Evolutionary conservation across 2,113 vertebrate genomes (phyloP), one percentile per base, ranked within the genome.

Genomic region (Tupaia tana): DNA sequence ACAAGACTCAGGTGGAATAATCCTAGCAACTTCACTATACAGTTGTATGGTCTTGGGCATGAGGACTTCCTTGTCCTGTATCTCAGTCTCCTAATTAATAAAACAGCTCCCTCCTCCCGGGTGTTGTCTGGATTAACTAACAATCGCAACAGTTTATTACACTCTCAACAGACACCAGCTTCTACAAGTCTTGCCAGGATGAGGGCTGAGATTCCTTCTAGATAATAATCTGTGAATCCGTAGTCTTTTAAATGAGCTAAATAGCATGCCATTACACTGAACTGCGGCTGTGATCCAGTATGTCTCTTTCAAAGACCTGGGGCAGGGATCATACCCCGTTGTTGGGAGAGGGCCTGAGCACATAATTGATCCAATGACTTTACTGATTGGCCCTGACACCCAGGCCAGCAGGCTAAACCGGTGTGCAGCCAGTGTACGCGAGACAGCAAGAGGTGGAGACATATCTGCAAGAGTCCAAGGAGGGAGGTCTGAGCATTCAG

Each of bases 181-280:
- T 34, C 70, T 78, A 19, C 54, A 74, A 43, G 43, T 43, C 43
- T 63, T 67, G 66, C 67, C 59, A 88, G 34, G 27, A 64, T 66
- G 73, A 67, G 43, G 7, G 71, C 66, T 31, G 34, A 89, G 29
- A 29, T 22, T 75, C 70, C 64, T 86, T 87, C n/a, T 67, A 81
- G 74, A 66, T 34, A 59, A 54, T 24, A 69, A 31, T 92, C 78
- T 79, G n/a, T 81, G 59, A 87, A 16, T 90, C 89, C 93, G 56
- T 64, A 93, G 59, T 77, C 43, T 90, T 77, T 52, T 69, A 81
- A 77, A 80, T 3, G 19, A 74, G 34, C n/a, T 52, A 74, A 81
- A 20, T 2, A 77, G 63, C 67, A 31, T 73, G 63, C 34, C 58
- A 54, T 59, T 29, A 91, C 63, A 61, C 25, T 4, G 9, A 71